Evolutionary conservation across 2,113 vertebrate species (phyloP).

Genomic region (Neopipo cinnamomea): DNA sequence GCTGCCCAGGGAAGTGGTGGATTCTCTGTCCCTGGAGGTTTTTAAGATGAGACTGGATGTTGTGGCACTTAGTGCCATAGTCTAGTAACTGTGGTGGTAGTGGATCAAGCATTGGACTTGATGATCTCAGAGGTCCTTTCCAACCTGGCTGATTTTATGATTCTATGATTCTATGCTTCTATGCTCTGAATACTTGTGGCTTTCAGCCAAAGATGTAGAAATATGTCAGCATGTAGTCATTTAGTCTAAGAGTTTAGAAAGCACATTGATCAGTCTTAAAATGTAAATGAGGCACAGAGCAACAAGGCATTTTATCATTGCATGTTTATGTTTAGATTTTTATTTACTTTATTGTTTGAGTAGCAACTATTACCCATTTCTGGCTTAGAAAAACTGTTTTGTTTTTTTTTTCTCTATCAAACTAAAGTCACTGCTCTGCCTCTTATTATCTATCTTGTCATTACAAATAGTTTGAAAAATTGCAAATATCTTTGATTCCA

Average conservation of each 20-base stretch:
- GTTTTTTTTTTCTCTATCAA: too few species aligned
- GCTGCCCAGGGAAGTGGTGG: too few species aligned
- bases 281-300: not conserved
- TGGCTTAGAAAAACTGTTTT: not conserved
- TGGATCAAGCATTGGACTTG: too few species aligned
- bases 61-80: too few species aligned
- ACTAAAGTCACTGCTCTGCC: not conserved
- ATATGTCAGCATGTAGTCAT: not conserved
- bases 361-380: not conserved
- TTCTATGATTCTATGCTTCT: too few species aligned
- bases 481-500: not conserved
- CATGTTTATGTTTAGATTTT: not conserved
- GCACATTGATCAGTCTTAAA: not conserved
- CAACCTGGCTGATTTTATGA: too few species aligned
- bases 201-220: not conserved
- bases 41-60: too few species aligned
- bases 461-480: not conserved
- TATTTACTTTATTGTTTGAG: not conserved
- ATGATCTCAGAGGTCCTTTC: too few species aligned
- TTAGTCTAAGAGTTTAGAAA: not conserved
- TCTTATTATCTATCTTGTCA: not conserved
- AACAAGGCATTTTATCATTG: not conserved
- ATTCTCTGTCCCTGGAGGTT: too few species aligned
- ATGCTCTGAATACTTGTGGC: not conserved
- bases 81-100: too few species aligned